phyloP scores from a whole-genome alignment of 2,113 vertebrate species.

The Ameiurus melas region DNA sequence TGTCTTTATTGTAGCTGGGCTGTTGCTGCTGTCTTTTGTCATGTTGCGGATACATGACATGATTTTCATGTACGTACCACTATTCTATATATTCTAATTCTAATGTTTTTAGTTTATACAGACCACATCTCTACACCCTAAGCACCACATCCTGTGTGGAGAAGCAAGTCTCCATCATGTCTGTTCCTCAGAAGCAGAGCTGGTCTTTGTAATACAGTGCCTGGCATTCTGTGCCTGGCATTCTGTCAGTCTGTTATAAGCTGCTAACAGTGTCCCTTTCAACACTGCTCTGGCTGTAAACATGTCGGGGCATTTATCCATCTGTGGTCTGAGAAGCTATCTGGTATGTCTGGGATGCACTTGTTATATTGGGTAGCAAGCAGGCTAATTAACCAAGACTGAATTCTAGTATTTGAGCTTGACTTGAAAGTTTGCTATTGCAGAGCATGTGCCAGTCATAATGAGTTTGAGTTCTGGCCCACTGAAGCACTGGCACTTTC shows the following conservation, averaged over 20 bases:
- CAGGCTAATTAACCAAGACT: background rate
- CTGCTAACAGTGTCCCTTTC: conserved; percentile 12
- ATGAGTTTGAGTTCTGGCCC: conserved; percentile 34
- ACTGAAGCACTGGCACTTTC: conserved; percentile 43
- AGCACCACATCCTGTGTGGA: background rate
- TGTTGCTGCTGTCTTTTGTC: background rate
- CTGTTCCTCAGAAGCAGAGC: background rate
- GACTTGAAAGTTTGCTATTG: background rate
- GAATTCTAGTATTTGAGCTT: background rate
- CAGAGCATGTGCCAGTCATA: conserved; percentile 16
- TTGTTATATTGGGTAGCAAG: background rate
- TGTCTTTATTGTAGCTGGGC: background rate
- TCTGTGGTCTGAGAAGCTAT: conserved; percentile 14
- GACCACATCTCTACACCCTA: background rate
- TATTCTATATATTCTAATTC: background rate
- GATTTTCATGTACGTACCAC: background rate
- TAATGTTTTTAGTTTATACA: background rate
- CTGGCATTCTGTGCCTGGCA: background rate
- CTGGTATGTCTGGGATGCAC: background rate
- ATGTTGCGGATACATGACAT: background rate
- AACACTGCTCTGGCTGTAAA: background rate
- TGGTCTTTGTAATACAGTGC: background rate
- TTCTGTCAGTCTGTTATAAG: conserved; percentile 9
- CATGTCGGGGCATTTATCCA: background rate
- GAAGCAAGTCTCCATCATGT: background rate